Percentiles rank a stretch among this genome's conserved stretches.
Conservation (phyloP, 1,140 invertebrate species). For the Pseudomyrmex cubaensis region DNA sequence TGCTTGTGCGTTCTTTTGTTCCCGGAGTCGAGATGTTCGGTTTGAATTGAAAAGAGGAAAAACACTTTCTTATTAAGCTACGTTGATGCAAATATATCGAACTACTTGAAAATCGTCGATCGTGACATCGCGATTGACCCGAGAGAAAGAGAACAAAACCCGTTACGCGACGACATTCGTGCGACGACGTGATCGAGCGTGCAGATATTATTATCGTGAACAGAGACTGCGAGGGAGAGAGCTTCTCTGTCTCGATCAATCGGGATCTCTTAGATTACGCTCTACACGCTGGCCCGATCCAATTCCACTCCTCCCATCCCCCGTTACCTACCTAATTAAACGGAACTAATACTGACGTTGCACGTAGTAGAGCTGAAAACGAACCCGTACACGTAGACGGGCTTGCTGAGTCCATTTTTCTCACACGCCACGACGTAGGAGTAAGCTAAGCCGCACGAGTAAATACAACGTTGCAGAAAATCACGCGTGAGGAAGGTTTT, state of each 20-base stretch:
- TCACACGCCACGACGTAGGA: conserved; percentile 8
- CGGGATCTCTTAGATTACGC: conserved; percentile 76
- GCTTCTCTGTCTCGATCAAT: conserved; percentile 71
- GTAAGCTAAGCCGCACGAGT: neutral
- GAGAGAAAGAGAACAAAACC: conserved; percentile 6
- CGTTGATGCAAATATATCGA: neutral
- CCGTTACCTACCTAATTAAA: conserved; percentile 78
- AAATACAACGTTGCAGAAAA: conserved; percentile 50
- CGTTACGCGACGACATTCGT: conserved; percentile 53
- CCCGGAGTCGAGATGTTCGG: neutral
- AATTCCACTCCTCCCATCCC: conserved; percentile 64
- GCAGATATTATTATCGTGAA: conserved; percentile 78
- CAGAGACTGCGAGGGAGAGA: conserved; percentile 28
- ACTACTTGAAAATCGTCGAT: neutral
- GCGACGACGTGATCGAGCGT: conserved; percentile 66
- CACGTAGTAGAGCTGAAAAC: conserved; percentile 69
- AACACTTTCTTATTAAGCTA: neutral
- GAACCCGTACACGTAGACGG: conserved; percentile 32
- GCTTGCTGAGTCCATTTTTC: conserved; percentile 29
- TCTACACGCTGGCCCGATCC: conserved; percentile 73
- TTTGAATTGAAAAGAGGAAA: neutral
- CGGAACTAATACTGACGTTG: conserved; percentile 75
- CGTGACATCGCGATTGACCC: neutral
- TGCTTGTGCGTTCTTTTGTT: neutral
- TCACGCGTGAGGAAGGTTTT: neutral